Conservation (phyloP, 2,888 invertebrate genomes). For the Norana najaformis region DNA sequence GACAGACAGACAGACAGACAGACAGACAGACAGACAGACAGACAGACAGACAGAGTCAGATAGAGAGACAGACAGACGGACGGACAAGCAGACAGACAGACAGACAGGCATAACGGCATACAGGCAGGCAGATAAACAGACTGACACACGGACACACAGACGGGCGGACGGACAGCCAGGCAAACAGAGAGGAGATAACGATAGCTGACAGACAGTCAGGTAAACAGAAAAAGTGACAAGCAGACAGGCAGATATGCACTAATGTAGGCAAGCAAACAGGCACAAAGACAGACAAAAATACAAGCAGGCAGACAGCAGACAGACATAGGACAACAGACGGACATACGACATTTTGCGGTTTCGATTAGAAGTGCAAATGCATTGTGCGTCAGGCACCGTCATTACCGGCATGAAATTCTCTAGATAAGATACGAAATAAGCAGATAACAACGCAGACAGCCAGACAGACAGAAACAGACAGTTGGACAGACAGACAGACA, state of each 20-base stretch:
- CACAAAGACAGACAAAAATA: neutral
- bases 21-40: neutral
- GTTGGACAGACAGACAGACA: constrained; percentile 17
- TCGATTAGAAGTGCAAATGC: too few relatives aligned
- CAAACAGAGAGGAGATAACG: neutral
- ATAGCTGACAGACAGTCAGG: neutral
- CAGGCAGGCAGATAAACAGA: neutral
- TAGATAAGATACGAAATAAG: too few relatives aligned
- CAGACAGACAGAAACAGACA: constrained; percentile 32
- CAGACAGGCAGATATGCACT: neutral
- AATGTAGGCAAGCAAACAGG: neutral
- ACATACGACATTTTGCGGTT: too few relatives aligned
- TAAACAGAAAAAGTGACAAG: neutral
- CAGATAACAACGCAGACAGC: constrained; percentile 8
- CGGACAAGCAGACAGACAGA: neutral
- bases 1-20: neutral
- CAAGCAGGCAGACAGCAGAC: constrained; percentile 21
- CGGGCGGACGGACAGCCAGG: too few relatives aligned
- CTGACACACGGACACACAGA: neutral
- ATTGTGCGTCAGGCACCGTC: too few relatives aligned
- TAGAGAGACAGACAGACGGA: neutral
- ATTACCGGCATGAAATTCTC: too few relatives aligned
- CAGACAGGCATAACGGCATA: neutral
- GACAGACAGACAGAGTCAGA: neutral
- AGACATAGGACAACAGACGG: constrained; percentile 10